Percentiles rank a stretch among this genome's conserved stretches.
Conservation (phyloP, 37 sponge, comb jelly and placozoan species). For the Haliclona indistincta region DNA sequence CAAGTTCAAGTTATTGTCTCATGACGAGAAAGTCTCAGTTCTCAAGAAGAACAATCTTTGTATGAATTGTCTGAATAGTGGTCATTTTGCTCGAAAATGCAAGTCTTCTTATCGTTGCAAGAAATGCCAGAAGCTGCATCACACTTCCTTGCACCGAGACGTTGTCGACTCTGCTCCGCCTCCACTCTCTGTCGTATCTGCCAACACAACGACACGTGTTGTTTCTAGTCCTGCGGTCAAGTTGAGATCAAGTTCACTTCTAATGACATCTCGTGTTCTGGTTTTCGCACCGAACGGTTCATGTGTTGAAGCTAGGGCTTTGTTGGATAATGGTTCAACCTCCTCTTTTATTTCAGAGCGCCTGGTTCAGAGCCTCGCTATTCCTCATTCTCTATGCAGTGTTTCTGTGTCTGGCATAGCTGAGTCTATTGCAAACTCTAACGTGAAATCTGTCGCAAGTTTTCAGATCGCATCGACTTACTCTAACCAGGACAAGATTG, state of each 20-base stretch:
- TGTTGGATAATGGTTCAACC: slow-evolving; percentile 31
- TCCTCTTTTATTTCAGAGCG: slow-evolving; percentile 43
- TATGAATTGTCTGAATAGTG: slow-evolving; percentile 19
- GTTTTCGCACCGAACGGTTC: slow-evolving; percentile 37
- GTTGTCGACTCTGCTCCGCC: too few relatives aligned
- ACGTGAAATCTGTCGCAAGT: slow-evolving; percentile 25
- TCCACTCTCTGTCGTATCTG: background rate
- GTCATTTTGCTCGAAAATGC: slow-evolving; percentile 32
- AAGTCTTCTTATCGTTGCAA: slow-evolving; percentile 28
- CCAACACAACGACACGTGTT: slow-evolving; percentile 5
- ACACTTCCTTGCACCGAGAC: slow-evolving; percentile 36
- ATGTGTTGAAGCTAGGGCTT: slow-evolving; percentile 38
- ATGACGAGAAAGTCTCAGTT: slow-evolving; percentile 21
- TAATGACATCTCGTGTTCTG: slow-evolving; percentile 34
- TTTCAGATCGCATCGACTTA: slow-evolving; percentile 20
- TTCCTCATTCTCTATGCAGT: slow-evolving; percentile 20
- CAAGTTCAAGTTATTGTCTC: slow-evolving; percentile 28
- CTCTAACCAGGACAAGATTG: slow-evolving; percentile 4
- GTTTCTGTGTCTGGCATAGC: slow-evolving; percentile 29
- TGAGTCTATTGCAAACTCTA: slow-evolving; percentile 9
- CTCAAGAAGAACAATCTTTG: slow-evolving; percentile 28
- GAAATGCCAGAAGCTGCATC: slow-evolving; percentile 44
- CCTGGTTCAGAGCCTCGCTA: slow-evolving; percentile 25
- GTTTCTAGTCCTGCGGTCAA: slow-evolving; percentile 16
- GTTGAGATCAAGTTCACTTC: slow-evolving; percentile 18